A percentile compares a stretch with the other conserved stretches of the same genome.
These are phyloP conservation scores for Chloroclystis v-ata DNA, from an alignment of 2,888 invertebrate genomes.

Conservation along the genomic window DNA sequence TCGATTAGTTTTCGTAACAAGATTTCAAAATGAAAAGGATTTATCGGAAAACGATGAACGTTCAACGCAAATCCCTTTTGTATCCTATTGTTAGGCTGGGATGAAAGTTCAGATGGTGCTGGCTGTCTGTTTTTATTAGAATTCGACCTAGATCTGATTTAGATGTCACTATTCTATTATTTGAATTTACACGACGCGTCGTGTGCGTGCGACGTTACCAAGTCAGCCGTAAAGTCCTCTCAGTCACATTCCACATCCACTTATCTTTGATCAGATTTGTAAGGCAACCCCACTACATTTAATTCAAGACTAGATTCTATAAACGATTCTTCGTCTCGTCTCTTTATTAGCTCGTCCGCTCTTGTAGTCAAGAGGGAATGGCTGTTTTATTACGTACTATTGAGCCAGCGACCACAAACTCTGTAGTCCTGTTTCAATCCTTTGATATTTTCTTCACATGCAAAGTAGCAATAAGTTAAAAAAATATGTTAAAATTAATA, in stretches of 20 bases:
- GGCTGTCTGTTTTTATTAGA: background rate
- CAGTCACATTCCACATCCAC: background rate
- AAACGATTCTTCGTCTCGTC: background rate
- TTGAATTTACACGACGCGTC: too few species aligned
- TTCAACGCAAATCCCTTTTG: constrained; percentile 4
- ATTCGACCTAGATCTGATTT: too few species aligned
- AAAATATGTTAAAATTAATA: too few species aligned
- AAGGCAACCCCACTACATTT: background rate
- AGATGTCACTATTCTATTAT: too few species aligned
- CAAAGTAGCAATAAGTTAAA: too few species aligned
- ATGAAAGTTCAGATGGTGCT: background rate
- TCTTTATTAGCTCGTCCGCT: constrained; percentile 17
- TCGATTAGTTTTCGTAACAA: background rate
- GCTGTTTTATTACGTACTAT: background rate
- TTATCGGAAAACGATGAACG: constrained; percentile 14
- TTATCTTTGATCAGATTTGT: background rate
- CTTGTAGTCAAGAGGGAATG: background rate
- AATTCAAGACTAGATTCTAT: background rate
- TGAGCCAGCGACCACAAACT: background rate
- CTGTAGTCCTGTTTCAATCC: background rate
- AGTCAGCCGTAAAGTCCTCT: too few species aligned
- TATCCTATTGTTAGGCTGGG: background rate
- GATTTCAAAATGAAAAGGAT: too few species aligned
- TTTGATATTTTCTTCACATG: background rate
- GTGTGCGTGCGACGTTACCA: too few species aligned